Conservation (phyloP, 2,888 invertebrate genomes). For the Drosophila prostipennis region DNA sequence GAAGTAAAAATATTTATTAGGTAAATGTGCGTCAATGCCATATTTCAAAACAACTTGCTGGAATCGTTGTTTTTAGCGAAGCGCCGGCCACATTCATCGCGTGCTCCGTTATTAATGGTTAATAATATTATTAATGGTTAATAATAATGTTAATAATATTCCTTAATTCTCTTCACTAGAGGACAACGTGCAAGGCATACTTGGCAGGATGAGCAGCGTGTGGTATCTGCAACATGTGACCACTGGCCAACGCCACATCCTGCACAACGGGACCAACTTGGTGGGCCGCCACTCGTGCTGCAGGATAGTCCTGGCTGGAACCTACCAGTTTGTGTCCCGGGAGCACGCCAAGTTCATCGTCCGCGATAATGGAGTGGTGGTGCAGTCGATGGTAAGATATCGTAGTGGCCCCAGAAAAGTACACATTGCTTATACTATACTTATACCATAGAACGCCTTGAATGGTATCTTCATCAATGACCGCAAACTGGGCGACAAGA, state of each 20-base stretch:
- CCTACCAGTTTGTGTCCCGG: constrained; percentile 72
- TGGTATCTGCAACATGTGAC: constrained; percentile 58
- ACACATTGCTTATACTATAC: too few relatives aligned
- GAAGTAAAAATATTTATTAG: too few relatives aligned
- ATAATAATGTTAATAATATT: not conserved
- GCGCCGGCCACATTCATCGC: not conserved
- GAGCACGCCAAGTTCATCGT: constrained; percentile 75
- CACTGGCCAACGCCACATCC: constrained; percentile 29
- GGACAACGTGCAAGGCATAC: too few relatives aligned
- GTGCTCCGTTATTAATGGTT: too few relatives aligned
- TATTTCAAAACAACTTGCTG: not conserved
- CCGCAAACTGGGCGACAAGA: constrained; percentile 14
- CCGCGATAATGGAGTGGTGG: constrained; percentile 45
- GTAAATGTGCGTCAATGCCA: too few relatives aligned
- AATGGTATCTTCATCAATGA: constrained; percentile 81
- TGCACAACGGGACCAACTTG: constrained; percentile 60
- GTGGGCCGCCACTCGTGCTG: constrained; percentile 75
- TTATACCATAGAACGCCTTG: constrained; percentile 59
- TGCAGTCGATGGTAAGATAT: constrained; percentile 72
- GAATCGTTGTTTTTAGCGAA: not conserved
- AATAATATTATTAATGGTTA: too few relatives aligned
- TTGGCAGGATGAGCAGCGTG: constrained; percentile 17
- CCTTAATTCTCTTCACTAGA: not conserved
- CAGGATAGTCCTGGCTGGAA: constrained; percentile 36
- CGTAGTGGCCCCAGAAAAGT: too few relatives aligned